phyloP scores from a whole-genome alignment of 2,797 vertebrate species.

The Sebastes paucispinis region DNA sequence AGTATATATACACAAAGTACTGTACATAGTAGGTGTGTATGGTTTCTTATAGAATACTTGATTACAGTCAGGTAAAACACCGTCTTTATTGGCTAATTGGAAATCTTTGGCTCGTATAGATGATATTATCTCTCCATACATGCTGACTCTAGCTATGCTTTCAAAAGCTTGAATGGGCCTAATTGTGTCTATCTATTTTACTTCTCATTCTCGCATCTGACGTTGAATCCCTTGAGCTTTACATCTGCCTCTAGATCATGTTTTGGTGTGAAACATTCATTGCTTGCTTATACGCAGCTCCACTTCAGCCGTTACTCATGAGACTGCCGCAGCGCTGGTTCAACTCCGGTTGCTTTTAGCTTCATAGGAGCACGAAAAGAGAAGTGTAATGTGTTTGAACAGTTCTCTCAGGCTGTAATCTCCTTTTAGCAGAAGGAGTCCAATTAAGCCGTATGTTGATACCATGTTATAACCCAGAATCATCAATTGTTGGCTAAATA shows the following conservation, averaged over 20 bases:
- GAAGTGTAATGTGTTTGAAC: conserved; percentile 66
- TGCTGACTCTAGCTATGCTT: background rate
- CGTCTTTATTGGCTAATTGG: background rate
- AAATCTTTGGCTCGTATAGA: background rate
- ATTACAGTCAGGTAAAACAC: background rate
- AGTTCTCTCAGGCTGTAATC: conserved; percentile 67
- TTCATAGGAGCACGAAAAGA: conserved; percentile 52
- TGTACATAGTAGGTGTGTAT: background rate
- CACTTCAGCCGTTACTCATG: conserved; percentile 46
- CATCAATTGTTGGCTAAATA: conserved; percentile 55
- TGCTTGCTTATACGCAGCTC: conserved; percentile 24
- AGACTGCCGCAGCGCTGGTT: conserved; percentile 36
- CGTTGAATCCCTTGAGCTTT: conserved; percentile 1
- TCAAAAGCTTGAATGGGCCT: background rate
- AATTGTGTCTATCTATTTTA: background rate
- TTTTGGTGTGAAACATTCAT: conserved; percentile 31
- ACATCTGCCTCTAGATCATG: conserved; percentile 19
- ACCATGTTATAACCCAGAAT: conserved; percentile 59
- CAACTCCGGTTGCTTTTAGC: conserved; percentile 58
- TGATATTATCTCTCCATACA: background rate
- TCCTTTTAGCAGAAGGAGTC: conserved; percentile 64
- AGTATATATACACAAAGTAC: background rate
- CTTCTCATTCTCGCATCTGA: background rate
- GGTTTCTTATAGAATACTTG: background rate
- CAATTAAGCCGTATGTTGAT: conserved; percentile 67